Conservation (phyloP, 2,113 vertebrate genomes). For the Strix uralensis region DNA sequence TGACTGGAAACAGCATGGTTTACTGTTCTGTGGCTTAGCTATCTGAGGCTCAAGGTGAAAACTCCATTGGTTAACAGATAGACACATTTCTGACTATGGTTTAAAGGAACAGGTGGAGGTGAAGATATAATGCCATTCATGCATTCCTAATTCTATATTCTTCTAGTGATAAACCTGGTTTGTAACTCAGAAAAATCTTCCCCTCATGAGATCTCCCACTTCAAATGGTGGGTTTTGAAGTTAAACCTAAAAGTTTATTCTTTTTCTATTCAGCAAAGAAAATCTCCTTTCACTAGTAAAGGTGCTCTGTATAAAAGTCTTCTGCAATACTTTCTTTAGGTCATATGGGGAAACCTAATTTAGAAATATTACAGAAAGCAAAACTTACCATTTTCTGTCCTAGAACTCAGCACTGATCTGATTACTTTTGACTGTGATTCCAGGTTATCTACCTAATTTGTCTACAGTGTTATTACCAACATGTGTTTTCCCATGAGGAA, state of each 20-base stretch:
- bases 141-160: background rate
- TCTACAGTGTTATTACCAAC: slow-evolving; percentile 22
- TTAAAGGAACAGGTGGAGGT: background rate
- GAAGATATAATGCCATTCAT: background rate
- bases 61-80: background rate
- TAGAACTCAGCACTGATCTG: slow-evolving; percentile 3
- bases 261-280: background rate
- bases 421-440: slow-evolving; percentile 54
- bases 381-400: slow-evolving; percentile 3
- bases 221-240: background rate
- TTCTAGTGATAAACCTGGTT: background rate
- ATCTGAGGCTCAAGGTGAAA: background rate
- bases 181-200: background rate
- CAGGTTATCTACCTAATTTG: slow-evolving; percentile 59
- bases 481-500: slow-evolving; percentile 52
- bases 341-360: slow-evolving; percentile 20
- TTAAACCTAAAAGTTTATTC: background rate
- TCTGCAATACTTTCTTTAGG: background rate
- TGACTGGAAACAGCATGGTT: background rate
- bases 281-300: background rate
- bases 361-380: slow-evolving; percentile 12
- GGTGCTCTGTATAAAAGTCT: background rate
- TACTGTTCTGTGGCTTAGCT: background rate
- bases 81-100: background rate
- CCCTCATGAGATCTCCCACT: background rate